phyloP scores from a whole-genome alignment of 2,888 invertebrate species.

The Leptopterna dolabrata region DNA sequence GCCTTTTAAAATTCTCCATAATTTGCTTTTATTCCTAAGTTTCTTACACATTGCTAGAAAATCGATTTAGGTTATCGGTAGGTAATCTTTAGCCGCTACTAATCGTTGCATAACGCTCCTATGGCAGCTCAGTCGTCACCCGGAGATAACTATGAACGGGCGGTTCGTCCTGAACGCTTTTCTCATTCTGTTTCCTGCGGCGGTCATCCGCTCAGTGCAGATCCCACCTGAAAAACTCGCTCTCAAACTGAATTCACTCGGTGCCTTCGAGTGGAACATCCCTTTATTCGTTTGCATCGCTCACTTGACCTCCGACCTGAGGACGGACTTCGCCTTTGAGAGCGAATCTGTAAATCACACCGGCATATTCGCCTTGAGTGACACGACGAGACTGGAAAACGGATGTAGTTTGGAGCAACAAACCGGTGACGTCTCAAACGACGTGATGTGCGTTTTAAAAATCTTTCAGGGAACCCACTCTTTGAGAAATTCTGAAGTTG shows the following conservation, averaged over 20 bases:
- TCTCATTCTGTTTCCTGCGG: background rate
- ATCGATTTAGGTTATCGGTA: too few relatives aligned
- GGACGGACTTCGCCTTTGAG: background rate
- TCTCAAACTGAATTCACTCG: background rate
- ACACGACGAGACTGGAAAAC: background rate
- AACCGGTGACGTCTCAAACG: background rate
- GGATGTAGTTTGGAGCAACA: background rate
- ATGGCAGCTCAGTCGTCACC: background rate
- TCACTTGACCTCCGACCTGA: background rate
- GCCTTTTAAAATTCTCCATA: too few relatives aligned
- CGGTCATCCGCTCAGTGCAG: background rate
- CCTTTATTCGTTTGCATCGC: background rate
- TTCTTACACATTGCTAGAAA: too few relatives aligned
- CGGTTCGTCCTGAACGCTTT: background rate
- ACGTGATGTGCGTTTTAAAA: background rate
- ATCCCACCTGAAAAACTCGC: background rate
- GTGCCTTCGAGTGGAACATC: background rate
- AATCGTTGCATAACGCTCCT: too few relatives aligned
- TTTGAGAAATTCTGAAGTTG: too few relatives aligned
- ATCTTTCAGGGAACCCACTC: background rate
- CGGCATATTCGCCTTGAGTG: background rate
- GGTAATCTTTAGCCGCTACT: too few relatives aligned
- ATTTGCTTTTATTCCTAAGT: too few relatives aligned
- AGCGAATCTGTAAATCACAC: background rate
- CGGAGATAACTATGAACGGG: background rate